Percentiles rank a stretch among this genome's conserved stretches.
phyloP scores from a whole-genome alignment of 2,797 vertebrate species.

The Distichodus sexfasciatus region DNA sequence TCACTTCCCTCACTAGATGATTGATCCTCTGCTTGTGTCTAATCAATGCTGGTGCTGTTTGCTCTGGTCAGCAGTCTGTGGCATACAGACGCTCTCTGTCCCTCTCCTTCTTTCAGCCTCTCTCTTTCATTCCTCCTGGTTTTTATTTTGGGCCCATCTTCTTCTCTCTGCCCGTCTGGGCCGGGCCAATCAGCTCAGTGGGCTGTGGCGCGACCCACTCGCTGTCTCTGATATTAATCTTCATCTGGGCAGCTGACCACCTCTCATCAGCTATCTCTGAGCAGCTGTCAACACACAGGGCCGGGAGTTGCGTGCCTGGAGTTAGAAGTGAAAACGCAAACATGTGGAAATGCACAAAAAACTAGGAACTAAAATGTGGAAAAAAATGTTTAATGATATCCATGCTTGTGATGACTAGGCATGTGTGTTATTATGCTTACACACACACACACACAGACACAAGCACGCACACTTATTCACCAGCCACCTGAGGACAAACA shows the following conservation, averaged over 20 bases:
- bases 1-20: constrained; percentile 54
- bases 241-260: constrained; percentile 39
- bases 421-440: constrained; percentile 1
- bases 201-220: constrained; percentile 27
- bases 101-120: neutral
- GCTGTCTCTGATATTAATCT: constrained; percentile 41
- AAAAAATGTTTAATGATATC: too few species aligned
- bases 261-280: constrained; percentile 27
- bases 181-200: constrained; percentile 6
- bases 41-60: constrained; percentile 63
- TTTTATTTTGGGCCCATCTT: constrained; percentile 10
- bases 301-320: constrained; percentile 24
- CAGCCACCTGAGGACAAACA: constrained; percentile 18
- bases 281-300: constrained; percentile 29
- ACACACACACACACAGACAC: constrained; percentile 12
- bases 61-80: constrained; percentile 63
- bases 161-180: constrained; percentile 9
- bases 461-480: neutral
- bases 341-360: too few species aligned
- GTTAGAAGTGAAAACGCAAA: too few species aligned
- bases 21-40: constrained; percentile 64
- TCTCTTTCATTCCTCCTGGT: neutral
- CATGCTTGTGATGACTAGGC: neutral
- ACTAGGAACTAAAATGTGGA: neutral
- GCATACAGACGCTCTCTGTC: neutral